phyloP scores from a whole-genome alignment of 2,888 invertebrate genomes.

The Limnephilus auricula region DNA sequence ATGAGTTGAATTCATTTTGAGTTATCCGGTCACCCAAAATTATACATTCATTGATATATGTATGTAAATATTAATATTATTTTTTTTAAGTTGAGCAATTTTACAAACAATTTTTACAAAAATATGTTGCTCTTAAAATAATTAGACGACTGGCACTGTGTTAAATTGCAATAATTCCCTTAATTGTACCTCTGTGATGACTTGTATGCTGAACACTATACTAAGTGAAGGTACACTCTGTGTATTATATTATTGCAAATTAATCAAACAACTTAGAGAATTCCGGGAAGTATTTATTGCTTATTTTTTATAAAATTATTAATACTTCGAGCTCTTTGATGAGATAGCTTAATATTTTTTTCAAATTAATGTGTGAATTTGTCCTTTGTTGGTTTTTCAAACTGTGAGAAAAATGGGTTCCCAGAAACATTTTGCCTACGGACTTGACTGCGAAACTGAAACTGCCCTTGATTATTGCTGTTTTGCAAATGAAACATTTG shows the following conservation, averaged over 20 bases:
- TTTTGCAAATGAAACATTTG: background rate
- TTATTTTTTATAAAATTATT: background rate
- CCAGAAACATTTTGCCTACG: background rate
- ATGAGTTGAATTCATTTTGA: too few relatives aligned
- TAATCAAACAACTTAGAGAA: background rate
- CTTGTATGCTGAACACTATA: background rate
- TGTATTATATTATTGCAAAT: background rate
- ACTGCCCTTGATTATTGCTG: background rate
- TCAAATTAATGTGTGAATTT: background rate
- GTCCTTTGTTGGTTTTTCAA: background rate
- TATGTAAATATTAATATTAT: too few relatives aligned
- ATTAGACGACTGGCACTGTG: too few relatives aligned
- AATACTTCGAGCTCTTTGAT: background rate
- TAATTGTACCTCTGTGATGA: background rate
- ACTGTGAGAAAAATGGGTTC: constrained; percentile 12
- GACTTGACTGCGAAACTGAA: background rate
- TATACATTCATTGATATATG: background rate
- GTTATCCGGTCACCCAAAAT: too few relatives aligned
- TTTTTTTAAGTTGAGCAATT: too few relatives aligned
- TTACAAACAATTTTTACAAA: too few relatives aligned
- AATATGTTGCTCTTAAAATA: too few relatives aligned
- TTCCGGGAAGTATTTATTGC: background rate
- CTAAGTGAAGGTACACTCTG: background rate
- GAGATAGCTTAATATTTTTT: background rate
- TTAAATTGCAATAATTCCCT: too few relatives aligned